Evolutionary conservation across 2,797 vertebrate species (phyloP).

Genomic region (Urocyon cinereoargenteus): DNA sequence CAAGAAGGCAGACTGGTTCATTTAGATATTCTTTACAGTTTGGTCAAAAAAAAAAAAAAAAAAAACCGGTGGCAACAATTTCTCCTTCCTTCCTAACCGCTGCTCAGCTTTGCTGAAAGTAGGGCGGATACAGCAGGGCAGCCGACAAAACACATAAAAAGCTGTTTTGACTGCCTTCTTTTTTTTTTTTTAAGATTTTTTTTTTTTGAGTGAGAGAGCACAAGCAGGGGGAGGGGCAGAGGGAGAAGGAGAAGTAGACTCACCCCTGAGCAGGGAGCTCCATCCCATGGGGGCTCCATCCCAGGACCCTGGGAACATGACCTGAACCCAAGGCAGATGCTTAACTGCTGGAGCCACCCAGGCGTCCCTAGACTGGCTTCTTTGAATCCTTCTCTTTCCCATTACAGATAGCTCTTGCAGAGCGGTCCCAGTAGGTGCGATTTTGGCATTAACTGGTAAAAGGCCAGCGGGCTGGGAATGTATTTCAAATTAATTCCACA

Average conservation of each 20-base stretch:
- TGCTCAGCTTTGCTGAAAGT: background rate
- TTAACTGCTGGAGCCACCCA: too few species aligned
- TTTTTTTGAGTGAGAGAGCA: too few species aligned
- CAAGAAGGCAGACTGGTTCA: background rate
- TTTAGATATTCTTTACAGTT: background rate
- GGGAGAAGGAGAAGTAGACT: too few species aligned
- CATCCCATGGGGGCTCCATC: too few species aligned
- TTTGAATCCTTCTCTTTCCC: background rate
- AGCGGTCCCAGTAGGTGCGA: background rate
- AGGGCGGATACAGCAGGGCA: background rate
- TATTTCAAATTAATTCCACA: background rate
- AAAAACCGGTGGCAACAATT: background rate
- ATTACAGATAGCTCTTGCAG: constrained; percentile 5
- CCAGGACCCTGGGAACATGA: too few species aligned
- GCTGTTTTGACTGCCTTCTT: background rate
- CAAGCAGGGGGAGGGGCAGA: too few species aligned
- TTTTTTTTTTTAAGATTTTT: too few species aligned
- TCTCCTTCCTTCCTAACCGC: constrained; percentile 13
- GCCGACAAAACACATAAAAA: background rate
- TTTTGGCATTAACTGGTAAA: background rate
- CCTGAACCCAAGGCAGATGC: too few species aligned
- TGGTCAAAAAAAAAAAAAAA: background rate
- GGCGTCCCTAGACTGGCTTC: background rate
- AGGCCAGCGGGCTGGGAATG: background rate
- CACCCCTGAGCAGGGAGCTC: too few species aligned